A percentile compares a stretch with the other conserved stretches of the same genome.
These are phyloP conservation scores for Helicoverpa assulta DNA, from an alignment of 2,888 invertebrate species.

Conservation along the genomic window DNA sequence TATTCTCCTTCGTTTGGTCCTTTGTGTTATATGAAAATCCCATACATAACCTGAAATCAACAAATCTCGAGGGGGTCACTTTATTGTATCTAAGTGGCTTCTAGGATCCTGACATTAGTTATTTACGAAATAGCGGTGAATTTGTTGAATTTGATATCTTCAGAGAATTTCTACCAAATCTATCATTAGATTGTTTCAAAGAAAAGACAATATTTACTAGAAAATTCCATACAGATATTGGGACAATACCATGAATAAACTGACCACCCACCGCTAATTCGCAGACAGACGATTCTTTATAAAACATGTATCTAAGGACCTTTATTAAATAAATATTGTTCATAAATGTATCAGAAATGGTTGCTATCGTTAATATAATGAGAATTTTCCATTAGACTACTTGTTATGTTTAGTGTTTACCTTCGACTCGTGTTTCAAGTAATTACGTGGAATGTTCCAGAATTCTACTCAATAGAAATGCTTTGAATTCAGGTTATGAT, in stretches of 20 bases:
- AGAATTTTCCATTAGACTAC: slow-evolving; percentile 60
- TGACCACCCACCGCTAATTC: background rate
- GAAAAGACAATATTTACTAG: background rate
- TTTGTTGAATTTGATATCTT: slow-evolving; percentile 6
- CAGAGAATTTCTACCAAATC: slow-evolving; percentile 7
- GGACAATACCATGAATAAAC: slow-evolving; percentile 15
- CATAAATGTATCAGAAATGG: slow-evolving; percentile 46
- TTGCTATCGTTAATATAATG: slow-evolving; percentile 53
- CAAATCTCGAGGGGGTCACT: slow-evolving; percentile 1
- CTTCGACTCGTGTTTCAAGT: slow-evolving; percentile 51
- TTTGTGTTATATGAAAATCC: background rate
- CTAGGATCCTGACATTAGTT: slow-evolving; percentile 12
- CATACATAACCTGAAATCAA: background rate
- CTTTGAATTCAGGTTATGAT: slow-evolving; percentile 2
- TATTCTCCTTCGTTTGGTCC: slow-evolving; percentile 5
- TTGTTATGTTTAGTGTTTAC: slow-evolving; percentile 48
- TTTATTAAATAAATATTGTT: slow-evolving; percentile 43
- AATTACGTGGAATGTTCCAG: slow-evolving; percentile 52
- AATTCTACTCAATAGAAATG: slow-evolving; percentile 8
- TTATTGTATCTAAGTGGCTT: slow-evolving; percentile 12
- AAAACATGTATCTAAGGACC: background rate
- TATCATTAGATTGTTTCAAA: slow-evolving; percentile 10
- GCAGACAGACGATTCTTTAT: background rate
- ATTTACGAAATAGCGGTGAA: slow-evolving; percentile 13
- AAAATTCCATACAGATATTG: background rate